Evolutionary conservation across 2,113 vertebrate genomes (phyloP).

Genomic region (Stegostoma tigrinum): DNA sequence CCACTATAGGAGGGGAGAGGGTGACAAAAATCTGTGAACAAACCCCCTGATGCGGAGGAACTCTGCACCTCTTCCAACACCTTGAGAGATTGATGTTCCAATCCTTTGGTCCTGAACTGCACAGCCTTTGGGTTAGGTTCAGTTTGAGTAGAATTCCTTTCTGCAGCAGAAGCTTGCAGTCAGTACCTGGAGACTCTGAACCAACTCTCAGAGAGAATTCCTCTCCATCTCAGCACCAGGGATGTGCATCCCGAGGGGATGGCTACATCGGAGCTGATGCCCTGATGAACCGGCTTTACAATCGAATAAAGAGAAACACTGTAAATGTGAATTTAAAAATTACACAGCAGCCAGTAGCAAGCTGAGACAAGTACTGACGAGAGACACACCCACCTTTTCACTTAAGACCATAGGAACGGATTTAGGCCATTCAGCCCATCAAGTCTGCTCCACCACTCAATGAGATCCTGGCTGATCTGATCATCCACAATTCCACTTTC

Average conservation of each 20-base stretch:
- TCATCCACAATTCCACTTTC: too few relatives aligned
- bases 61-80: slow-evolving; percentile 57
- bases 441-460: too few relatives aligned
- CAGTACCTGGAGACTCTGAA: neutral
- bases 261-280: neutral
- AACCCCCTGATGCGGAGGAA: slow-evolving; percentile 39
- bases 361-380: neutral
- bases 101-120: neutral
- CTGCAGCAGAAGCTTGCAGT: neutral
- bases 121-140: neutral
- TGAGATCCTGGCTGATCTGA: too few relatives aligned
- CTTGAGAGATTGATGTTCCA: neutral
- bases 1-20: slow-evolving; percentile 55
- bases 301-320: neutral
- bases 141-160: neutral
- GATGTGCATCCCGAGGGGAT: neutral
- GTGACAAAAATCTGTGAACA: slow-evolving; percentile 27
- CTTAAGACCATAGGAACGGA: too few relatives aligned
- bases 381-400: too few relatives aligned
- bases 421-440: too few relatives aligned
- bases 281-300: neutral
- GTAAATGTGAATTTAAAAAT: neutral
- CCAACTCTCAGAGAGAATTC: neutral
- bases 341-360: neutral
- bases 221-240: neutral